These are phyloP conservation scores for Limnodromus scolopaceus DNA, from an alignment of 2,797 vertebrate species.

Conservation along the genomic window DNA sequence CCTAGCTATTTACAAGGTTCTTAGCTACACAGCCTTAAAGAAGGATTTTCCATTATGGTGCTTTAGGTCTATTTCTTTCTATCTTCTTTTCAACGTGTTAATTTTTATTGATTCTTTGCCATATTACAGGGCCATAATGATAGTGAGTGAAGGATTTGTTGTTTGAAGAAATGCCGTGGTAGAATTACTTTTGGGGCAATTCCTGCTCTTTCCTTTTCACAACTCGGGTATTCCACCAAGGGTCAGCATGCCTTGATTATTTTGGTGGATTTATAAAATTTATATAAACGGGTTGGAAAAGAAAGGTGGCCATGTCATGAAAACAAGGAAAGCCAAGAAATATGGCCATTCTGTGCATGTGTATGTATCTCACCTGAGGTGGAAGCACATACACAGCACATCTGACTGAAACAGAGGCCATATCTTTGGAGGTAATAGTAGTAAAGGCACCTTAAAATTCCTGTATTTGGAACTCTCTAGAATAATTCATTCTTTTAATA, in stretches of 20 bases:
- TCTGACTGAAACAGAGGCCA: background rate
- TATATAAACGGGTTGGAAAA: background rate
- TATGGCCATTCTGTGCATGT: background rate
- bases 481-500: background rate
- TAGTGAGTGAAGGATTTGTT: background rate
- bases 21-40: background rate
- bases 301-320: background rate
- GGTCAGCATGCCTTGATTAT: background rate
- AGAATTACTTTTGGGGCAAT: background rate
- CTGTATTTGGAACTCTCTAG: background rate
- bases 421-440: background rate
- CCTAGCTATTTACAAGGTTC: background rate
- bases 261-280: background rate
- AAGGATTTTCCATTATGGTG: background rate
- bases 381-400: background rate
- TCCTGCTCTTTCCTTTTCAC: background rate
- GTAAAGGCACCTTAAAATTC: background rate
- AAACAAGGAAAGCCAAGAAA: background rate
- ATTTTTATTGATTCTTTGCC: background rate
- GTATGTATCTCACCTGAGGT: background rate
- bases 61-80: background rate
- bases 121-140: background rate
- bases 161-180: background rate
- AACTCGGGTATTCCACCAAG: background rate
- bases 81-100: background rate